Percentiles rank a stretch among this genome's conserved stretches.
Evolutionary conservation across 2,888 invertebrate species (phyloP).

Genomic region (Nineta flava): DNA sequence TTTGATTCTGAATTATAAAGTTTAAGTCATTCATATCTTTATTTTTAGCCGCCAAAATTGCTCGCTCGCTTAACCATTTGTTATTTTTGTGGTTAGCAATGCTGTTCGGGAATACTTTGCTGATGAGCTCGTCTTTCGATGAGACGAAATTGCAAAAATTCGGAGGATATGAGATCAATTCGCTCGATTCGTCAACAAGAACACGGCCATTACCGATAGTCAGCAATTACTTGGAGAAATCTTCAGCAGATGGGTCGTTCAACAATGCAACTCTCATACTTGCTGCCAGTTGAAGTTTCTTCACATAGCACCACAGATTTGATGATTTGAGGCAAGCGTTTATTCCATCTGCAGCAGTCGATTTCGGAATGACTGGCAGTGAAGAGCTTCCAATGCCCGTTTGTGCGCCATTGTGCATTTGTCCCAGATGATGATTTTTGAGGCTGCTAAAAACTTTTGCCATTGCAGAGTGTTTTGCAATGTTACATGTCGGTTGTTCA

Average conservation of each 20-base stretch:
- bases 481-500: conserved; percentile 17
- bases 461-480: conserved; percentile 18
- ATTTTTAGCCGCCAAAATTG: background rate
- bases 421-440: no score
- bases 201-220: conserved; percentile 20
- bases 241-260: conserved; percentile 6
- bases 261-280: conserved; percentile 11
- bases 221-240: conserved; percentile 15
- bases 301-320: conserved; percentile 10
- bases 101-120: conserved; percentile 17
- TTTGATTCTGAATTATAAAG: no score
- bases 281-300: conserved; percentile 8
- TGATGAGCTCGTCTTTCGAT: no score
- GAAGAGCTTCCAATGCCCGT: conserved; percentile 16
- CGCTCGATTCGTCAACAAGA: conserved; percentile 18
- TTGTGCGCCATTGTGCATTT: no score
- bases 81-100: conserved; percentile 10
- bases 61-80: background rate
- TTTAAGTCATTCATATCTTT: background rate
- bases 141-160: conserved; percentile 21
- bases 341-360: conserved; percentile 10
- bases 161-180: conserved; percentile 20
- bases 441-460: conserved; percentile 16
- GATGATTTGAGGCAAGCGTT: no score
- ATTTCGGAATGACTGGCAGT: conserved; percentile 12